Conservation (phyloP, 2,113 vertebrate genomes). For the Manacus vitellinus region DNA sequence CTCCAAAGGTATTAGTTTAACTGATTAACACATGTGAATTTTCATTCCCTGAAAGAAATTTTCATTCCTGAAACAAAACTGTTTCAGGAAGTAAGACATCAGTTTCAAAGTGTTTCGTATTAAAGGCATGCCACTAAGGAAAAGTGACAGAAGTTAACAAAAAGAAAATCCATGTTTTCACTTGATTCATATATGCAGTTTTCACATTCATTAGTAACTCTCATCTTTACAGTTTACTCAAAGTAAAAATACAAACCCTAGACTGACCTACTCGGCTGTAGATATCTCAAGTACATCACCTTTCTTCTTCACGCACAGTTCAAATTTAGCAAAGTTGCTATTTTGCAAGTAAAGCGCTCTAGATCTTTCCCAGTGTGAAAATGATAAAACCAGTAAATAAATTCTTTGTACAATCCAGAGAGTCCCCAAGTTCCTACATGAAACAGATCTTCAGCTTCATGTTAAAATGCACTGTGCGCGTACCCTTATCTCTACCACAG, state of each 20-base stretch:
- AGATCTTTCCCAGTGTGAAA: not conserved
- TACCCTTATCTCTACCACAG: slow-evolving; percentile 79
- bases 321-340: not conserved
- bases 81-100: not conserved
- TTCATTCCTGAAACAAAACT: not conserved
- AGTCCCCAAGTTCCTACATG: not conserved
- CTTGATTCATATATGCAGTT: not conserved
- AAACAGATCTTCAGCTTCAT: slow-evolving; percentile 43
- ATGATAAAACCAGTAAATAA: not conserved
- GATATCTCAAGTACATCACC: not conserved
- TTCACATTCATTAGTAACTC: not conserved
- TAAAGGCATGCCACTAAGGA: not conserved
- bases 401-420: not conserved
- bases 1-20: not conserved
- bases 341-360: not conserved
- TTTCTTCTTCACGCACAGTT: not conserved
- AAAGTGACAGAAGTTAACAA: not conserved
- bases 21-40: not conserved
- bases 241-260: not conserved
- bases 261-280: not conserved
- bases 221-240: not conserved
- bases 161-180: not conserved
- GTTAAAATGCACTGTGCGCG: slow-evolving; percentile 48
- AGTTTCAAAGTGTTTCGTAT: not conserved
- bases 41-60: not conserved